phyloP scores from a whole-genome alignment of 2,113 vertebrate genomes.

The Upupa epops region DNA sequence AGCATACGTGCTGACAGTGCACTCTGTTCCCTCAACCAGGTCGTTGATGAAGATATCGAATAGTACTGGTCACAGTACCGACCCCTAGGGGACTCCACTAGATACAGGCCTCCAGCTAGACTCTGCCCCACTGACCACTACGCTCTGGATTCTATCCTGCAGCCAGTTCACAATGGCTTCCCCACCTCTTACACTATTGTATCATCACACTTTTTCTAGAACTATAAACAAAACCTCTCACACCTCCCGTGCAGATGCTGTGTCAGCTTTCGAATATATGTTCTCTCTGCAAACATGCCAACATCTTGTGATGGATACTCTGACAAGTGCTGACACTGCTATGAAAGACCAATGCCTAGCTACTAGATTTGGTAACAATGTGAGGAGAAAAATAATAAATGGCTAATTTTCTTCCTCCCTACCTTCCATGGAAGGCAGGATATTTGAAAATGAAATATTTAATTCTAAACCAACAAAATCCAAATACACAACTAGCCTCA shows the following conservation, averaged over 20 bases:
- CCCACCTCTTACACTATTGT: neutral
- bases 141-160: too few species aligned
- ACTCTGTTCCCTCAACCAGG: too few species aligned
- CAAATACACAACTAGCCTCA: neutral
- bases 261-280: conserved; percentile 26
- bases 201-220: conserved; percentile 46
- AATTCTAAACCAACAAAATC: neutral
- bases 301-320: conserved; percentile 1
- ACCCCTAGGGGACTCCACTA: too few species aligned
- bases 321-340: conserved; percentile 16
- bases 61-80: too few species aligned
- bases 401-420: neutral
- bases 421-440: neutral
- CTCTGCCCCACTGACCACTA: too few species aligned
- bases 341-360: neutral
- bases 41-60: too few species aligned
- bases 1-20: too few species aligned
- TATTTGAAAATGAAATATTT: neutral
- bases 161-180: too few species aligned
- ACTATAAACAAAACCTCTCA: conserved; percentile 27
- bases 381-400: neutral
- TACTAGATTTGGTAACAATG: neutral
- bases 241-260: conserved; percentile 1
- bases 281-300: conserved; percentile 3
- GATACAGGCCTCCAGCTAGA: too few species aligned